Evolutionary conservation across 2,888 invertebrate species (phyloP).

Genomic region (Agrilus mali): DNA sequence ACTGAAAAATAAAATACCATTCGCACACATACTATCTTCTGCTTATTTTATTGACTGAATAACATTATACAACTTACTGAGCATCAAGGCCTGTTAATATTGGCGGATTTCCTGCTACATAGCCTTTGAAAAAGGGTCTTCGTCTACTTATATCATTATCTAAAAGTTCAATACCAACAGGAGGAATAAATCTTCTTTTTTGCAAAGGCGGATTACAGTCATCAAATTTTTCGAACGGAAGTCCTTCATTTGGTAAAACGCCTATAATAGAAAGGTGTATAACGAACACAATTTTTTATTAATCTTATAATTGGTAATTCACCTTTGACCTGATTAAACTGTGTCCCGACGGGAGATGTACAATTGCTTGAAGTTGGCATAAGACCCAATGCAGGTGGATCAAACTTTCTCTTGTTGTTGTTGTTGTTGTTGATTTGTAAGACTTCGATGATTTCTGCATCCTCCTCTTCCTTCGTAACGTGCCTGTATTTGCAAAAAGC

Average conservation of each 20-base stretch:
- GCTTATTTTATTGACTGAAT: neutral
- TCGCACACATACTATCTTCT: neutral
- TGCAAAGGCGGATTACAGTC: slow-evolving; percentile 20
- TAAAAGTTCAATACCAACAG: slow-evolving; percentile 14
- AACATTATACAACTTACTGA: slow-evolving; percentile 17
- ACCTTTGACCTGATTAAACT: too few relatives aligned
- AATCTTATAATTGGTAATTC: too few relatives aligned
- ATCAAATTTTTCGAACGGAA: slow-evolving; percentile 7
- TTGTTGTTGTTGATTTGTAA: slow-evolving; percentile 23
- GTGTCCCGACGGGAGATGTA: too few relatives aligned
- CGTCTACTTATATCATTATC: slow-evolving; percentile 12
- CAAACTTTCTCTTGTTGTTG: slow-evolving; percentile 10
- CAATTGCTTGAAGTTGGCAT: neutral
- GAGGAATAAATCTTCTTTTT: slow-evolving; percentile 27
- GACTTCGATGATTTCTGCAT: slow-evolving; percentile 29
- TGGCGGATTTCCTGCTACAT: slow-evolving; percentile 30
- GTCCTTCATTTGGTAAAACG: slow-evolving; percentile 2
- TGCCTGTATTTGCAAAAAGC: slow-evolving; percentile 31
- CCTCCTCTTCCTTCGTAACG: slow-evolving; percentile 30
- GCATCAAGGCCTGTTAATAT: slow-evolving; percentile 28
- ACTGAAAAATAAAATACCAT: slow-evolving; percentile 18
- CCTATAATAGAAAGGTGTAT: neutral
- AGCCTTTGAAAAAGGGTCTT: slow-evolving; percentile 26
- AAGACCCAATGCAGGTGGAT: slow-evolving; percentile 1
- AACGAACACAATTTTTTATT: too few relatives aligned